These are phyloP conservation scores for Lymantria monacha DNA, from an alignment of 2,888 invertebrate genomes.

Conservation along the genomic window DNA sequence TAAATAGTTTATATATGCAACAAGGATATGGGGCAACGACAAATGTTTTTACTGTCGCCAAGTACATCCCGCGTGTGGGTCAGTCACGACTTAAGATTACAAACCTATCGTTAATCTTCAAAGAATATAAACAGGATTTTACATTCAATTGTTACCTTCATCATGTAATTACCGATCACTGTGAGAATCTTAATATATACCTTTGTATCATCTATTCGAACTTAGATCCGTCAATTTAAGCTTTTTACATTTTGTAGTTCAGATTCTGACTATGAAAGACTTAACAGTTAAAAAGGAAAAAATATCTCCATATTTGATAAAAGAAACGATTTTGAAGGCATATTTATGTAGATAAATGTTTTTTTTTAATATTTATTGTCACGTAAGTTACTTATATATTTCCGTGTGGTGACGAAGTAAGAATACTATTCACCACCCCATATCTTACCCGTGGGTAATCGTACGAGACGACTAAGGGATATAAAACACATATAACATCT, in stretches of 20 bases:
- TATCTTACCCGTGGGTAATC: too few relatives aligned
- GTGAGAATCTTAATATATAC: not conserved
- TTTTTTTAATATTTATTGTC: too few relatives aligned
- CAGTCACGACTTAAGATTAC: conserved; percentile 51
- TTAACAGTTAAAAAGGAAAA: too few relatives aligned
- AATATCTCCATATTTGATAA: too few relatives aligned
- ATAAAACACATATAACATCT: too few relatives aligned
- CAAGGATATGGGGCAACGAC: conserved; percentile 56
- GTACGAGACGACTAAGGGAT: too few relatives aligned
- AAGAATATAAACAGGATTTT: conserved; percentile 25
- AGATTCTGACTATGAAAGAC: not conserved
- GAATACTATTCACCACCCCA: too few relatives aligned
- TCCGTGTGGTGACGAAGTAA: too few relatives aligned
- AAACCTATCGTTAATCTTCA: conserved; percentile 16
- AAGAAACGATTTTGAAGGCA: too few relatives aligned
- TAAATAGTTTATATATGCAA: conserved; percentile 32
- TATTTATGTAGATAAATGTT: too few relatives aligned
- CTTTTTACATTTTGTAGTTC: too few relatives aligned
- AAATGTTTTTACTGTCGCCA: conserved; percentile 47
- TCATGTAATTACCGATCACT: not conserved
- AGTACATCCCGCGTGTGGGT: conserved; percentile 43
- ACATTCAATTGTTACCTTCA: not conserved
- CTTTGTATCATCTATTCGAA: not conserved
- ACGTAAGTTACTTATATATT: too few relatives aligned
- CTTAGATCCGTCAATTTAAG: not conserved